Percentiles rank a stretch among this genome's conserved stretches.
Conservation (phyloP, 2,797 vertebrate genomes). For the Gouania willdenowi region DNA sequence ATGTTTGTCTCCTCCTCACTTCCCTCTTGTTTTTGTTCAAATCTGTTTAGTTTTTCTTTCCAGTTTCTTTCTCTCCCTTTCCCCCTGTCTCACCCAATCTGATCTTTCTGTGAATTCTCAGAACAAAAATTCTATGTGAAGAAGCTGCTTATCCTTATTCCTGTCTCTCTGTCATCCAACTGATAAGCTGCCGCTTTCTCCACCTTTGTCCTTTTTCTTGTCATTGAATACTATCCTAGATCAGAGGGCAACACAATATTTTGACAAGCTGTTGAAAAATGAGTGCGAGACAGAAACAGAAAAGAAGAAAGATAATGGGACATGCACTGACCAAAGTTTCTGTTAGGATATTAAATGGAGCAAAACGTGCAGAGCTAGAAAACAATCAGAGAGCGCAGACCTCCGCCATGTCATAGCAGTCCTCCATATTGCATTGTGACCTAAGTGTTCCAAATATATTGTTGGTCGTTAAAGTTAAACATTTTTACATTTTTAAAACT, state of each 20-base stretch:
- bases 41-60: constrained; percentile 55
- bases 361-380: too few species aligned
- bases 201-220: constrained; percentile 16
- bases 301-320: neutral
- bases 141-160: constrained; percentile 3
- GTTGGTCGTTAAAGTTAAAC: too few species aligned
- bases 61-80: too few species aligned
- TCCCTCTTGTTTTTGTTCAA: constrained; percentile 51
- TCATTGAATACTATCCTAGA: constrained; percentile 16
- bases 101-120: constrained; percentile 21
- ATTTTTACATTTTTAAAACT: too few species aligned
- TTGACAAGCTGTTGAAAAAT: constrained; percentile 11
- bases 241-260: constrained; percentile 7
- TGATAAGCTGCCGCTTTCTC: constrained; percentile 37
- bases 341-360: too few species aligned
- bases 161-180: constrained; percentile 3
- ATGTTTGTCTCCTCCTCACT: constrained; percentile 48
- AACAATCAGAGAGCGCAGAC: too few species aligned
- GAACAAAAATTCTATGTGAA: constrained; percentile 36
- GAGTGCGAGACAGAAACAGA: neutral
- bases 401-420: too few species aligned
- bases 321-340: too few species aligned
- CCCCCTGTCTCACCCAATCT: constrained; percentile 36
- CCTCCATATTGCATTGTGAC: too few species aligned
- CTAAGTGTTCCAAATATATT: too few species aligned